These are phyloP conservation scores for Girardia tigrina DNA, from an alignment of 2,888 invertebrate species.

Conservation along the genomic window DNA sequence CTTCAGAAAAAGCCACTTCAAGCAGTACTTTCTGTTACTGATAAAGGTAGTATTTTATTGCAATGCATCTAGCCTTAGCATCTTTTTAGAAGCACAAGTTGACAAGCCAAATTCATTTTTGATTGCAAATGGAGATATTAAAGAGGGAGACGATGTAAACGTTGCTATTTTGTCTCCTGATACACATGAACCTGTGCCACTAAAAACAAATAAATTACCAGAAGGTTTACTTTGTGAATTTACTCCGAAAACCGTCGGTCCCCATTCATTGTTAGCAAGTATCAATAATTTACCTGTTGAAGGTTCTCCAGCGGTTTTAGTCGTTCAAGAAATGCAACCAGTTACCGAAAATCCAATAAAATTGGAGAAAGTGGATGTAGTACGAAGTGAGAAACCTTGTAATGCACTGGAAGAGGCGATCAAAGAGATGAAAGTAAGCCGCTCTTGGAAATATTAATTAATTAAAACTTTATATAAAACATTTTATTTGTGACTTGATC, in stretches of 20 bases:
- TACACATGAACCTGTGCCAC: neutral
- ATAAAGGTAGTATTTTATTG: neutral
- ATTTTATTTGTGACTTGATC: too few relatives aligned
- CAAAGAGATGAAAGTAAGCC: neutral
- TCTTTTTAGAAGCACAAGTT: neutral
- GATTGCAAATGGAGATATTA: neutral
- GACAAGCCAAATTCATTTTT: neutral
- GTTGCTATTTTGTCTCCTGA: neutral
- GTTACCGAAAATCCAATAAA: neutral
- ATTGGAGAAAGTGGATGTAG: neutral
- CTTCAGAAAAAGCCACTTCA: neutral
- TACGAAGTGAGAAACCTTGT: neutral
- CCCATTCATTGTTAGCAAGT: neutral
- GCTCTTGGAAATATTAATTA: neutral
- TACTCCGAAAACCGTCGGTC: neutral
- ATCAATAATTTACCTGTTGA: neutral
- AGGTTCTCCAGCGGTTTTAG: neutral
- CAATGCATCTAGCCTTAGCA: neutral
- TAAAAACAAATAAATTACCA: neutral
- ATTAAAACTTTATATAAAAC: neutral
- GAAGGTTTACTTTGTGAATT: neutral
- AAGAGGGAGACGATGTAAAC: neutral
- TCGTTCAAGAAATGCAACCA: neutral
- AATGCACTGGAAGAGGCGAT: conserved; percentile 1
- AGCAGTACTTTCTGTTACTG: neutral